phyloP scores from a whole-genome alignment of 2,888 invertebrate species.

The Vesta saturnalis region DNA sequence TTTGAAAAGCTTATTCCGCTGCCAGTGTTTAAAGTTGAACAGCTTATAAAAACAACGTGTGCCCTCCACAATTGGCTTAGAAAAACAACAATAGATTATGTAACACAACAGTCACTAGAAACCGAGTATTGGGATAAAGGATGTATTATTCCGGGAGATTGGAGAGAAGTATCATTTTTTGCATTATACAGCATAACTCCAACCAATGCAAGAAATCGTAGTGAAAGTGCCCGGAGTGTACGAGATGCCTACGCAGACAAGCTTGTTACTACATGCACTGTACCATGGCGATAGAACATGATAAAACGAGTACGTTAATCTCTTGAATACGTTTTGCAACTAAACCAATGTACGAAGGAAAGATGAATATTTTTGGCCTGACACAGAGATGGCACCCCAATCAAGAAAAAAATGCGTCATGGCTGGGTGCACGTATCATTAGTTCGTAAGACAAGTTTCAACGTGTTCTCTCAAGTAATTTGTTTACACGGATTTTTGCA shows the following conservation, averaged over 20 bases:
- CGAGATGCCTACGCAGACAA: conserved; percentile 11
- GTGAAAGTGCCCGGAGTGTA: background rate
- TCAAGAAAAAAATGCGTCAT: no score
- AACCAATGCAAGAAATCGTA: conserved; percentile 3
- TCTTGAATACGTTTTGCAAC: background rate
- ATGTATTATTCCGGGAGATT: background rate
- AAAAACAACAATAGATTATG: conserved; percentile 1
- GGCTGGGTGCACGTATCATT: no score
- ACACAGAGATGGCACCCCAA: no score
- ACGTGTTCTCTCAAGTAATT: no score
- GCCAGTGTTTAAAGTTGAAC: background rate
- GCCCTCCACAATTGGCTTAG: no score
- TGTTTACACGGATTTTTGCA: no score
- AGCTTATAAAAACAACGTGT: conserved; percentile 2
- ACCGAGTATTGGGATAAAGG: background rate
- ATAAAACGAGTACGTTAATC: background rate
- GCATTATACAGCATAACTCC: background rate
- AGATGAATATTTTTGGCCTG: no score
- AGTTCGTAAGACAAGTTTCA: no score
- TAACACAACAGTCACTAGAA: conserved; percentile 6
- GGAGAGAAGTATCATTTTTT: background rate
- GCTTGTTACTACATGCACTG: background rate
- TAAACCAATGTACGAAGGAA: background rate
- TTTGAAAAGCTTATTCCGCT: conserved; percentile 4
- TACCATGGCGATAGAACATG: conserved; percentile 7